These are phyloP conservation scores for Odontothrips loti DNA, from an alignment of 2,888 invertebrate species.

Conservation along the genomic window DNA sequence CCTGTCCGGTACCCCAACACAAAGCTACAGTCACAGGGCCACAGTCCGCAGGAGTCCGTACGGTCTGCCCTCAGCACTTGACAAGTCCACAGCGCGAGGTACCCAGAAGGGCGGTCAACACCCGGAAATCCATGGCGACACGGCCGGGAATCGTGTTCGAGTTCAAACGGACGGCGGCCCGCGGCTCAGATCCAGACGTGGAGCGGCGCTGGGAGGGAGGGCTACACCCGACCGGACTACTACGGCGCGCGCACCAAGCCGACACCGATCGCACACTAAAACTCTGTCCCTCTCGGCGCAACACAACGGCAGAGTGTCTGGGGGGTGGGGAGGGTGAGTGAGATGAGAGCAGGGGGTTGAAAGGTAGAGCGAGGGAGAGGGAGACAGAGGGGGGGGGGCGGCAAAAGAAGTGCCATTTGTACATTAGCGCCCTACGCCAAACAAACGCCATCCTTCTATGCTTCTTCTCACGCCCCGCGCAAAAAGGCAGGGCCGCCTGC, in stretches of 20 bases:
- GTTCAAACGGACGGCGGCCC: too few species aligned
- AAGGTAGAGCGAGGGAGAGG: background rate
- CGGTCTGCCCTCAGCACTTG: too few species aligned
- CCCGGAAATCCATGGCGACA: background rate
- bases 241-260: background rate
- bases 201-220: background rate
- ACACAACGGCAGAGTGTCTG: background rate
- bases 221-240: background rate
- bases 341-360: background rate
- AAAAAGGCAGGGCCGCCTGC: background rate
- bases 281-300: background rate
- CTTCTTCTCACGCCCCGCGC: background rate
- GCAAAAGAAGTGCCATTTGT: background rate
- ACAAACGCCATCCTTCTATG: background rate
- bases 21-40: too few species aligned
- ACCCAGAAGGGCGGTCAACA: background rate
- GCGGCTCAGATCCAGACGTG: background rate
- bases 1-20: too few species aligned
- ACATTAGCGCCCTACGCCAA: slow-evolving; percentile 6
- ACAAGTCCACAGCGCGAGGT: background rate
- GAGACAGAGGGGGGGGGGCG: background rate
- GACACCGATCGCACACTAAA: slow-evolving; percentile 15
- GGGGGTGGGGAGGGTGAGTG: background rate
- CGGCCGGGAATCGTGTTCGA: too few species aligned
- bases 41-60: too few species aligned